Evolutionary conservation across 2,888 invertebrate genomes (phyloP).

Genomic region (Ornithoptera priamus): DNA sequence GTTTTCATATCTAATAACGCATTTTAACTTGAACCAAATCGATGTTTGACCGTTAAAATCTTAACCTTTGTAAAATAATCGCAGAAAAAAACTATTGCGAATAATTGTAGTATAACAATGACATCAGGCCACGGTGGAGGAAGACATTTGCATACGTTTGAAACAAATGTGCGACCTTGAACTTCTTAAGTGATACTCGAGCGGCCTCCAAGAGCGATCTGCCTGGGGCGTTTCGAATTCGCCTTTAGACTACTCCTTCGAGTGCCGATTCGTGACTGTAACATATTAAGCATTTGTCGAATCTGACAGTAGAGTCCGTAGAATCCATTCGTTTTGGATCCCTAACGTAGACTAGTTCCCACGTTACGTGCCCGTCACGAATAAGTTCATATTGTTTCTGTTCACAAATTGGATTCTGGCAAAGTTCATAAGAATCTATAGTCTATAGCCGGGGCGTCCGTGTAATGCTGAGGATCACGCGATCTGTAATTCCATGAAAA

Average conservation of each 20-base stretch:
- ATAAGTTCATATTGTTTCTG: slow-evolving; percentile 11
- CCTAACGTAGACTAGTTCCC: slow-evolving; percentile 15
- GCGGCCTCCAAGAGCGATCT: slow-evolving; percentile 23
- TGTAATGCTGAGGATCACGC: neutral
- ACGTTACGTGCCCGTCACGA: slow-evolving; percentile 14
- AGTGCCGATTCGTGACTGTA: slow-evolving; percentile 27
- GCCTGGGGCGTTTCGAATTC: slow-evolving; percentile 38
- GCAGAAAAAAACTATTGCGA: slow-evolving; percentile 1
- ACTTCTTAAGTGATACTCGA: slow-evolving; percentile 46
- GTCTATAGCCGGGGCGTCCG: neutral
- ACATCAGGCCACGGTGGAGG: slow-evolving; percentile 49
- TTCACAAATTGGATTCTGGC: slow-evolving; percentile 14
- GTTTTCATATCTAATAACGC: no score
- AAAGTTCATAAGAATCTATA: neutral
- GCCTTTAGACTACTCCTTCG: slow-evolving; percentile 46
- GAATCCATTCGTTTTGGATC: slow-evolving; percentile 14
- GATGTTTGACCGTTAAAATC: neutral
- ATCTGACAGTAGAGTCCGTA: slow-evolving; percentile 5
- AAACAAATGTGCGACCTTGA: slow-evolving; percentile 66
- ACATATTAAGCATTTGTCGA: slow-evolving; percentile 31
- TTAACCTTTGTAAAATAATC: neutral
- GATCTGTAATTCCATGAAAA: neutral
- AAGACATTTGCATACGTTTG: slow-evolving; percentile 59
- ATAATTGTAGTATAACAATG: slow-evolving; percentile 17
- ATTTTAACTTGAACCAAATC: no score